Evolutionary conservation across 2,797 vertebrate genomes (phyloP).

Genomic region (Bovichtus variegatus): DNA sequence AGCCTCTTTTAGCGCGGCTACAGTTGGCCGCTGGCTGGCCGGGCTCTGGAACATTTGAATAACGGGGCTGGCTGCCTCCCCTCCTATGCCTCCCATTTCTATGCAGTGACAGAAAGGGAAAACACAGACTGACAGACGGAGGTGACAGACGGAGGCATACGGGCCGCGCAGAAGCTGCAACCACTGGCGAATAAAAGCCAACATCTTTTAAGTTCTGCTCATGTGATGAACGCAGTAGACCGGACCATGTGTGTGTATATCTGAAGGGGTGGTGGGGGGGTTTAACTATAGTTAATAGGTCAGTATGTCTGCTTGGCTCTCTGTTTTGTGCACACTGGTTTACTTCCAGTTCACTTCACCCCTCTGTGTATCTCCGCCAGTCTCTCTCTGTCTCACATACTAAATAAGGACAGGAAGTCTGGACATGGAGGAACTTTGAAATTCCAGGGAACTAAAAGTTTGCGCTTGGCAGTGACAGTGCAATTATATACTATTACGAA

Average conservation of each 20-base stretch:
- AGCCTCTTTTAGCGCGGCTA: constrained; percentile 76
- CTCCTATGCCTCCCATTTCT: constrained; percentile 68
- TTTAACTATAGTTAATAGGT: constrained; percentile 76
- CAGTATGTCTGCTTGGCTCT: constrained; percentile 74
- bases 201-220: constrained; percentile 49
- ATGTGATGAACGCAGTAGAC: constrained; percentile 29
- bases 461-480: constrained; percentile 34
- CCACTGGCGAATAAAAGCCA: constrained; percentile 46
- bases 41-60: constrained; percentile 80
- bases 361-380: constrained; percentile 37
- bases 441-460: constrained; percentile 54
- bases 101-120: constrained; percentile 71
- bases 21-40: constrained; percentile 80
- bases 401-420: constrained; percentile 72
- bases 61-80: constrained; percentile 68
- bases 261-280: constrained; percentile 12
- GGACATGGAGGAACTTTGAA: constrained; percentile 57
- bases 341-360: constrained; percentile 80
- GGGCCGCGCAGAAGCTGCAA: constrained; percentile 36
- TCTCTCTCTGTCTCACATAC: constrained; percentile 49
- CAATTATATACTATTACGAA: constrained; percentile 51
- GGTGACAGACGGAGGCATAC: constrained; percentile 54
- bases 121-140: constrained; percentile 59
- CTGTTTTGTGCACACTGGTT: constrained; percentile 71
- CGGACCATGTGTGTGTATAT: constrained; percentile 24